Base-by-base conservation (phyloP, 2,888 invertebrate species). In the Scrobipalpa atriplicella region DNA sequence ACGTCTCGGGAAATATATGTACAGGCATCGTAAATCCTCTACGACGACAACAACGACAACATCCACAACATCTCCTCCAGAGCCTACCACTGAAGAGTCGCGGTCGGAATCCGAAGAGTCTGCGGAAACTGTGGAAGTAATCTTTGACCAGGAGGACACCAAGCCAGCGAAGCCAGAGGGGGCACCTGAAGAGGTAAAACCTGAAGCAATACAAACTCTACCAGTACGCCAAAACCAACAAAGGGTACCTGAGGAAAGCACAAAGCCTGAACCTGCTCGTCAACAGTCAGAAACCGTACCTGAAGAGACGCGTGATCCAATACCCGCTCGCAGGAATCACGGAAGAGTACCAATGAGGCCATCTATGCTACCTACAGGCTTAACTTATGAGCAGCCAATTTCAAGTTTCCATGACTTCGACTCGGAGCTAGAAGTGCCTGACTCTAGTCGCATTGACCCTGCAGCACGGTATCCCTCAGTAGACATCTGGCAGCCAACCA, bases 1-100 rank as follows among this genome's bases (percentile, higher is more conserved):
- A 70, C 76, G 79, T 65, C 69, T 83, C 13, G 77, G 78, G 54
- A 75, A 74, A 36, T 85, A 85, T 65, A 74, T 81, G 73, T 69
- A 76, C 68, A 74, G 70, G 64, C 71, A 72, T 19, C 73, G 66
- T 51, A 73, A 70, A 2, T 77, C 77, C 8, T 77, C 78, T 54
- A 78, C 77, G 11, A 78, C 77, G 11, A 71, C 70, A 29, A 60
- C 68, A 0, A 69, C 62, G 13, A 38, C 66, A 43, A 10, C 63
- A 56, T 38, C 68, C 43, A 38, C 41, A 61, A 41, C 64, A 7
- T 39, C 38, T n/a, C 16, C 63, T 1, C 3, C 38, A 29, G 54
- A 56, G 13, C 1, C 21, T 13, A 29, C 29, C 47, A 29, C 47
- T 0, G 29, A 29, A 8, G 10, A 18, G 3, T 47, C 47, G n/a